Evolutionary conservation across 2,797 vertebrate genomes (phyloP), one percentile per base, ranked within the genome.

Genomic region (Sarcoramphus papa): DNA sequence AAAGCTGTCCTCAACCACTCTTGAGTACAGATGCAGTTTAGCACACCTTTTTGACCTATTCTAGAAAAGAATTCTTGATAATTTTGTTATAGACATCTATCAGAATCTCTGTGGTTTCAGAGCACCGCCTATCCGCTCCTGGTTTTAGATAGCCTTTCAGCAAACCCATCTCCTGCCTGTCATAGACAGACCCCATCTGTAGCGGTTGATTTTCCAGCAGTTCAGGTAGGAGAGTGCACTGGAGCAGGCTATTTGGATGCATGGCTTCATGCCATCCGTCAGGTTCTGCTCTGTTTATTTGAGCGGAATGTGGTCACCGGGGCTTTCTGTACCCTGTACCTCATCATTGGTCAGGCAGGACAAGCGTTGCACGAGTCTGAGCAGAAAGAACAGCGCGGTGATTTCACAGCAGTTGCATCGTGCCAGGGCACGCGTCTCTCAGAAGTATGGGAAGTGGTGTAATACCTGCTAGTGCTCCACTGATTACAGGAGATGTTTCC

Each of bases 331-430:
- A 31, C 41, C 62, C 57, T 51, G n/a, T 7, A 45, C 56, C 41
- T 62, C 81, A 37, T 28, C 40, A 12, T 7, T 10, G 45, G 47
- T 14, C 35, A 12, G 41, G 76, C 53, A 92, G 76, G 43, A 77
- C 30, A 48, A 0, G 0, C 0, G 14, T 47, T 41, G n/a, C 62
- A n/a, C 45, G 69, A 64, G 41, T 11, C 31, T n/a, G 45, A 60
- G 53, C 11, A 86, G 60, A 31, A 75, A 33, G 23, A 60, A 27
- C 40, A 78, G 74, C 1, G 3, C 22, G 8, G n/a, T 15, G 73
- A 65, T 54, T 77, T 47, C 62, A 30, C 30, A 78, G 54, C 20
- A 51, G 70, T 33, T 47, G 28, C 33, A 3, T 3, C 25, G 59
- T 33, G 37, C 25, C 59, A 62, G 22, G 33, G 37, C 59, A 62